Evolutionary conservation across 2,797 vertebrate species (phyloP), one percentile per base, ranked within the genome.

Genomic region (Liparis tanakae): DNA sequence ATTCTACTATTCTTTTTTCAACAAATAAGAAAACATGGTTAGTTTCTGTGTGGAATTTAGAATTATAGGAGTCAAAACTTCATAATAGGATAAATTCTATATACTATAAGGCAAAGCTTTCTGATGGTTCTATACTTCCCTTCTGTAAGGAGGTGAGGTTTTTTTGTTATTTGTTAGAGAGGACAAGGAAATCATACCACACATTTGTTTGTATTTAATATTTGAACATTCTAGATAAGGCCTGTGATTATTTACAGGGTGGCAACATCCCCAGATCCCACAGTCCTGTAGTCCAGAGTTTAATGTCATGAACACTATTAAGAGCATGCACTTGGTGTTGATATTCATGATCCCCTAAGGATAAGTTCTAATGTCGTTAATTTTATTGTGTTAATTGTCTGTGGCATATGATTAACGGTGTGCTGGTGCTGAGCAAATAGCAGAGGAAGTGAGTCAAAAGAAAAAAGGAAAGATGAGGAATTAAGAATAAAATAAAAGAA

Each of bases 221-320:
- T 68, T 54, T 72, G 7, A 60, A 69, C 7, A 53, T 33, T 18
- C 57, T 0, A 50, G n/a, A 68, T 48, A 9, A 53, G 6, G 39
- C 7, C 41, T 33, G 59, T 63, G 33, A 63, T 66, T 30, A 69
- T 67, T 64, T 39, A 58, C 25, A 65, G 37, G 20, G 22, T 14
- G 20, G 34, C 17, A 65, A 54, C 59, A 15, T 33, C 60, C 22
- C 17, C 54, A 60, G 43, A 6, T 36, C 44, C 22, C 20, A 60
- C 15, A 6, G 34, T 58, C 43, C 53, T 68, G 10, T 58, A 25
- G 13, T 59, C 7, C 30, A 65, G 30, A 59, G 20, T 43, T 59
- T 59, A 79, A 63, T 66, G 34, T 48, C 50, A 74, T 51, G 15
- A 72, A 70, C 60, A 72, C 25, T 74, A 80, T 74, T 70, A 79